Evolutionary conservation across 2,797 vertebrate species (phyloP), one percentile per base, ranked within the genome.

Genomic region (Aotus griseimembra): DNA sequence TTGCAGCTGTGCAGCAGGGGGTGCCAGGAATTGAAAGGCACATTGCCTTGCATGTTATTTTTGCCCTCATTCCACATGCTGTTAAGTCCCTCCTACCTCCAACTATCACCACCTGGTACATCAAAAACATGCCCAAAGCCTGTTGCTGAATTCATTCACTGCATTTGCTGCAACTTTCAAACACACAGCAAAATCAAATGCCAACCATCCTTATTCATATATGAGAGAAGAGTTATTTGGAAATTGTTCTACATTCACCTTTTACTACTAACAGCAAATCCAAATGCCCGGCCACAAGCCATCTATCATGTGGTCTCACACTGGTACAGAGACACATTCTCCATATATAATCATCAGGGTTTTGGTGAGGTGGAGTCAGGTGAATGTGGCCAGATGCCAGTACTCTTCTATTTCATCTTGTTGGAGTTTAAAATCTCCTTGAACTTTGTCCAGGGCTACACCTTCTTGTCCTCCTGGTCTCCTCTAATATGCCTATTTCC

Each of bases 1-100:
- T 0, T 28, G n/a, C 94, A 97, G 94, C 95, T 97, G 94, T 80
- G 90, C 58, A 55, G 76, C 46, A 52, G 50, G 75, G 52, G n/a
- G 50, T 96, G 88, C 97, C 90, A 98, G 88, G 90, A 95, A 94
- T 17, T 76, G 44, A 95, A 77, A 96, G 50, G 76, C 92, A 73
- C 80, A 13, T 11, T 50, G 36, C 93, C 41, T 58, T 57, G 67
- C 44, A 55, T 93, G 92, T 96, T 88, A 93, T 52, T 73, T 86
- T 90, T 88, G 76, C 76, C 77, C 77, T 79, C 64, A 36, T 77
- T 96, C 52, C 24, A 24, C 84, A 55, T 13, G 48, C 82, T 73
- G 30, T 55, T 72, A 84, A 4, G 17, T 73, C 72, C 39, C 67
- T 93, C 93, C 90, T 55, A 88, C 48, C 94, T 94, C 88, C 95